These are phyloP conservation scores for Eilema sororculum DNA, from an alignment of 2,888 invertebrate genomes.

Conservation along the genomic window DNA sequence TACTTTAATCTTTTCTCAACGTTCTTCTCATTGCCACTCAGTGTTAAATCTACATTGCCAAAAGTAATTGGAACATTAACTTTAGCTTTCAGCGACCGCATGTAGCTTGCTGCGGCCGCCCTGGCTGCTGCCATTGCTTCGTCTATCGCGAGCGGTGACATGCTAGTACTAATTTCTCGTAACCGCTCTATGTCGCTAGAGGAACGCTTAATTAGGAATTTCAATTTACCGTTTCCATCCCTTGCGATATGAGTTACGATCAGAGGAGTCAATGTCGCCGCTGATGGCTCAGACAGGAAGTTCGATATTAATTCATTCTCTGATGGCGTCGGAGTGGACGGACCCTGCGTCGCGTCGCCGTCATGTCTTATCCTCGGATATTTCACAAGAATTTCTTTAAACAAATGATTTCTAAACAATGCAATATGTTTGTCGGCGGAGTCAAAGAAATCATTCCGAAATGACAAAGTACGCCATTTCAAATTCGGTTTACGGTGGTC, in stretches of 20 bases:
- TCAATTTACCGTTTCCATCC: too few relatives aligned
- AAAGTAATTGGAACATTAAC: too few relatives aligned
- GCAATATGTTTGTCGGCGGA: constrained; percentile 24
- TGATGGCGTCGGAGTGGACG: too few relatives aligned
- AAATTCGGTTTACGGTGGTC: too few relatives aligned
- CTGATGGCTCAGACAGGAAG: constrained; percentile 3
- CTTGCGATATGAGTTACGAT: too few relatives aligned
- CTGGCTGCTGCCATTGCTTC: constrained; percentile 22
- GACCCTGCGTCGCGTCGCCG: not conserved
- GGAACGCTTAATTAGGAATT: constrained; percentile 16
- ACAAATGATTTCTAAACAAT: constrained; percentile 1
- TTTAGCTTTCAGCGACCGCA: constrained; percentile 4
- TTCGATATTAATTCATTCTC: too few relatives aligned
- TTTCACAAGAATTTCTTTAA: not conserved
- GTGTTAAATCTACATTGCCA: too few relatives aligned
- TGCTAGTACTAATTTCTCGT: constrained; percentile 15
- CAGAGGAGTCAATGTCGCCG: constrained; percentile 23
- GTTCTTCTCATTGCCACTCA: too few relatives aligned
- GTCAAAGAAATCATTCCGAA: constrained; percentile 31
- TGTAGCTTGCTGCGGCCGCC: constrained; percentile 18
- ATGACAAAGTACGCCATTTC: too few relatives aligned
- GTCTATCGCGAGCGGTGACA: constrained; percentile 11
- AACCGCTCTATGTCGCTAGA: constrained; percentile 9
- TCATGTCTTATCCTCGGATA: not conserved
- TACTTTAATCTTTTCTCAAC: too few relatives aligned